Conservation (phyloP, 2,113 vertebrate genomes). For the Charina bottae region DNA sequence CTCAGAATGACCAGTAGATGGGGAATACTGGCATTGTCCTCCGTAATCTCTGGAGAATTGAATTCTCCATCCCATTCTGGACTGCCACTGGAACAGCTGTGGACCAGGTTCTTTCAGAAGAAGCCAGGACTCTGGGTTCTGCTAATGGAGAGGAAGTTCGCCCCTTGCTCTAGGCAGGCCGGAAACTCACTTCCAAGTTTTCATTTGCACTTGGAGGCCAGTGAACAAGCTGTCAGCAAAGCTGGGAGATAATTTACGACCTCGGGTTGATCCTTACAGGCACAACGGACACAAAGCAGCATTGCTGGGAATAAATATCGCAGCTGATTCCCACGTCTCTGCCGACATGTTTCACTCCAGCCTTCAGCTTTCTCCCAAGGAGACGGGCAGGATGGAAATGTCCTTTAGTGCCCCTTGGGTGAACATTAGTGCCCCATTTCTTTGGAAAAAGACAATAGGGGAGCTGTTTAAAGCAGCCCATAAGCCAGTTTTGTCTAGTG, state of each 20-base stretch:
- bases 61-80: not conserved
- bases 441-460: not conserved
- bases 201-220: not conserved
- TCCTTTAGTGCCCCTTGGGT: not conserved
- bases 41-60: not conserved
- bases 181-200: not conserved
- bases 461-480: not conserved
- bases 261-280: not conserved
- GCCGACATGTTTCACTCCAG: not conserved
- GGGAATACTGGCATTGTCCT: not conserved
- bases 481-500: too few relatives aligned
- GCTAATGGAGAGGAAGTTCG: not conserved
- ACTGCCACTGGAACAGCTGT: not conserved
- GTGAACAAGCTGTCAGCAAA: not conserved
- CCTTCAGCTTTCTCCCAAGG: not conserved
- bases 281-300: too few relatives aligned
- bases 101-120: not conserved
- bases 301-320: not conserved
- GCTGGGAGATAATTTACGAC: not conserved
- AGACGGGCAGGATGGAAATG: not conserved
- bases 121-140: not conserved
- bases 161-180: not conserved
- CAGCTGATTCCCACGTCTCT: not conserved
- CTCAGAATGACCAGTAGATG: not conserved
- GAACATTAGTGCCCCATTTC: not conserved